Percentiles rank a stretch among this genome's conserved stretches.
These are phyloP conservation scores for Cavia porcellus DNA, from an alignment of 2,113 vertebrate genomes.

Conservation along the genomic window DNA sequence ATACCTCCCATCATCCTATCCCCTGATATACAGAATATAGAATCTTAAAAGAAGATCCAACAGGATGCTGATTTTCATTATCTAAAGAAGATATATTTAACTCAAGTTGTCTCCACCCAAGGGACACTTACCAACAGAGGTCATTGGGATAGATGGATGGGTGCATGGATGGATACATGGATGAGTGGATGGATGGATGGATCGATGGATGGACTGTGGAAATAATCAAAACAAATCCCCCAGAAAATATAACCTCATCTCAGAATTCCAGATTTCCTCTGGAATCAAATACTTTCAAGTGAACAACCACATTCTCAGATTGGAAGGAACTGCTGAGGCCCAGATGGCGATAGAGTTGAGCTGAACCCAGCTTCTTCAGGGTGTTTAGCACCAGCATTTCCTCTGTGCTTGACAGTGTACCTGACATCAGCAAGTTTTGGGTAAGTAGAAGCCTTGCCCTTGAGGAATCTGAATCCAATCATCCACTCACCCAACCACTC, in stretches of 20 bases:
- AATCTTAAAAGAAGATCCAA: background rate
- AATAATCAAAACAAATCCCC: background rate
- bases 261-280: background rate
- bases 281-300: constrained; percentile 15
- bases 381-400: background rate
- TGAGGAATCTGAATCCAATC: background rate
- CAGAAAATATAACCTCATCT: background rate
- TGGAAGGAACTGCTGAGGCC: background rate
- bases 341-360: background rate
- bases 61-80: background rate
- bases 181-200: background rate
- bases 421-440: background rate
- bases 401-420: background rate
- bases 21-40: background rate
- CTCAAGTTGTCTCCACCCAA: background rate
- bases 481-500: background rate
- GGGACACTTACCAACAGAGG: background rate
- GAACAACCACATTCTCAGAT: background rate
- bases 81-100: background rate
- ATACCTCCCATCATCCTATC: background rate
- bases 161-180: background rate
- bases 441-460: background rate
- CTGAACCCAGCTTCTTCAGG: background rate
- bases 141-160: background rate
- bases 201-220: background rate